A percentile compares a stretch with the other conserved stretches of the same genome.
These are phyloP conservation scores for Psittacula echo DNA, from an alignment of 2,797 vertebrate genomes.

Conservation along the genomic window DNA sequence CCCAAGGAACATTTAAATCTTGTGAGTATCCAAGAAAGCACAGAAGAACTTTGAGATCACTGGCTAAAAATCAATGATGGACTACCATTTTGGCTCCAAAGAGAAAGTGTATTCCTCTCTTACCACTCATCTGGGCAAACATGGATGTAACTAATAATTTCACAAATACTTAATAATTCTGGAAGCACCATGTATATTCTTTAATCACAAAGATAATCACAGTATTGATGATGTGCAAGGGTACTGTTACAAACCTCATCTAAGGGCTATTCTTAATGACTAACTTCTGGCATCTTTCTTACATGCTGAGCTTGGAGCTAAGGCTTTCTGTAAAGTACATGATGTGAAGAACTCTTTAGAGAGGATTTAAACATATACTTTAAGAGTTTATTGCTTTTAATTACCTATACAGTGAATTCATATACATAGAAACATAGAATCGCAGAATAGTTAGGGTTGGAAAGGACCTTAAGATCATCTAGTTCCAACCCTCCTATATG, in stretches of 20 bases:
- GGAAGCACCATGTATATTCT: not conserved
- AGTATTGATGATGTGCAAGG: not conserved
- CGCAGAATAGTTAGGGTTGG: not conserved
- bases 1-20: not conserved
- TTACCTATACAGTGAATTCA: not conserved
- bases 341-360: not conserved
- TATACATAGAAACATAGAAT: not conserved
- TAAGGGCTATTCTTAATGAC: not conserved
- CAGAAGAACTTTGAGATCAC: not conserved
- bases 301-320: not conserved
- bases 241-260: not conserved
- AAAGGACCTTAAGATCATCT: not conserved
- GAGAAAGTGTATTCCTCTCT: not conserved
- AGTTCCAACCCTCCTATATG: not conserved
- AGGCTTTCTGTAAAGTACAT: not conserved
- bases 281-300: not conserved
- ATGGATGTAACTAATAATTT: not conserved
- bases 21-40: not conserved
- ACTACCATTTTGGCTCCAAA: not conserved
- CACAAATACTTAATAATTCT: slow-evolving; percentile 1
- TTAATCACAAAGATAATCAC: not conserved
- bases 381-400: not conserved
- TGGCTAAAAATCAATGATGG: not conserved
- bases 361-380: not conserved
- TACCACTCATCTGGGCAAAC: not conserved